Base-by-base conservation (phyloP, 2,888 invertebrate species). In the Cryptops parisi region DNA sequence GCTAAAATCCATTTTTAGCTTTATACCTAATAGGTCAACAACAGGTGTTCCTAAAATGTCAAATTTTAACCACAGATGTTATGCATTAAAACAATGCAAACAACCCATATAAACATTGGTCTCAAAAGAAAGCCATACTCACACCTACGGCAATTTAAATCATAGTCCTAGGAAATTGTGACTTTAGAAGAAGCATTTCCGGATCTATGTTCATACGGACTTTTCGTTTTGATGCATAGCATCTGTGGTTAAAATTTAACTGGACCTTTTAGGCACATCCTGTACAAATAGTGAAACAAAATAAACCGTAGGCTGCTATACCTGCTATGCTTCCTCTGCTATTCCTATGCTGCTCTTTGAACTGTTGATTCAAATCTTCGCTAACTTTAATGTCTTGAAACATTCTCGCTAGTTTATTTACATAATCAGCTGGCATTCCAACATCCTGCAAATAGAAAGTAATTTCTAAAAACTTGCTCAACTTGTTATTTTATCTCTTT, bases 371-470 rank as follows among this genome's bases (percentile, higher is more conserved):
- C 55, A 98, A 76, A 74, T 97, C 97, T 72, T 94, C 91, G 67
- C 93, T 94, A 43, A 80, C 90, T 78, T 98, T 97, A 61, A 99
- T 89, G 69, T 98, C 98, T 75, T 75, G 74, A 58, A 76, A 72
- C 98, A 98, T 99, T 60, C 97, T 76, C 6, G 91, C 93, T 63
- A 98, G 73, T 72, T 97, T 96, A 74, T 96, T 97, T 19, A 98
- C 94, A 74, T 91, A 96, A 72, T 99, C 98, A 0, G 97, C 96
- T 2, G 98, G 98, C 97, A 99, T 98, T 26, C 98, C 98, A 17
- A 94, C 91, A 71, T 97, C 96, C 61, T 94, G 76, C 47, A 26
- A 1, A 51, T 4, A 5, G 4, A 38, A 15, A 52, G 24, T 23
- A 49, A 33, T 33, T 33, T 33, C 33, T 33, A 33, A 33, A 44